Base-by-base conservation (phyloP, 2,797 vertebrate species). In the Enteromius radiatus region DNA sequence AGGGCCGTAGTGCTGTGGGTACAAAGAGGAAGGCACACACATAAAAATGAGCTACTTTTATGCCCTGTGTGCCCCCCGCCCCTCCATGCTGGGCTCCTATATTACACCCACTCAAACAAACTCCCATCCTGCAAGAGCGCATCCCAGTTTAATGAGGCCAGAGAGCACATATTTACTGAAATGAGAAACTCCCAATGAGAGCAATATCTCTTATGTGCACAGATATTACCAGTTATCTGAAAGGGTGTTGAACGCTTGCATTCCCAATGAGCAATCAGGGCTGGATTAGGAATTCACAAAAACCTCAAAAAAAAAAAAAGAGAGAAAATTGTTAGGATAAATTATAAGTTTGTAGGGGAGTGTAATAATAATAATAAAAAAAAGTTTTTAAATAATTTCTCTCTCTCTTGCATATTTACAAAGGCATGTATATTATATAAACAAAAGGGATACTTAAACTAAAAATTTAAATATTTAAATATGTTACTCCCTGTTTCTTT, bases 1-100 rank as follows among this genome's bases (percentile, higher is more conserved):
- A 81, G 85, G 59, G 47, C 56, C 38, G 7, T 84, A 67, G 70
- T 61, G 31, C 69, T 78, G 41, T 80, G 83, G 70, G 74, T 78
- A 81, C 49, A 23, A 59, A 85, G 81, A 56, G 23, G 59, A 73
- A 71, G 81, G 26, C 33, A 41, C 36, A 54, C 41, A 83, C 56
- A 83, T 85, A 83, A 87, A 83, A 84, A 80, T 78, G 65, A 85
- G 78, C 63, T 78, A 74, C 67, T 81, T 84, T 81, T 83, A 83
- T 56, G 76, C 86, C 83, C 21, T 56, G 71, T 52, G 76, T 80
- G 52, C 49, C 76, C 76, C 74, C 64, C 26, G 7, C 17, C 38
- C 11, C 59, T 61, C 19, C 71, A 69, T 17, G 63, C 65, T 31
- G 67, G 69, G 64, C 67, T 65, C 80, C 45, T 84, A 61, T 45